Base-by-base conservation (phyloP, 2,888 invertebrate species). In the Drosophila differens region DNA sequence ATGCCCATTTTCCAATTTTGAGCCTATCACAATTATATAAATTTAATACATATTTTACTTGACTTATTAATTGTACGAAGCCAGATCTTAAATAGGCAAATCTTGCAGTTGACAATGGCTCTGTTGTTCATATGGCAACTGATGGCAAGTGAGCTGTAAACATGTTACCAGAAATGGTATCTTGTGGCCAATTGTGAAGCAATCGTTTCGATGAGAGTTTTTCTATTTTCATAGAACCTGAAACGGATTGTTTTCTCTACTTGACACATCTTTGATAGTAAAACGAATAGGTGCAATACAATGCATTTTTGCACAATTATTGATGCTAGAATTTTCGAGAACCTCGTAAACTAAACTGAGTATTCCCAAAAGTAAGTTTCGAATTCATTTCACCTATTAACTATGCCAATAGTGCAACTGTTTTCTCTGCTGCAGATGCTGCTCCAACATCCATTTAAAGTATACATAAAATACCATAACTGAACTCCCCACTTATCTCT, bases 1-100 rank as follows among this genome's bases (percentile, higher is more conserved):
- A 6, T 28, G 14, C 33, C 28, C 16, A 16, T 33, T 41, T n/a
- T 33, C n/a, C 35, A 16, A 28, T 58, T 44, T 7, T 14, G 28
- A 44, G 37, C 70, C 60, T 52, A 55, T 67, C 61, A 54, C 60
- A 53, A 68, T 41, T 51, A 44, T 57, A 68, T 61, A 64, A 63
- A 53, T 67, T 41, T 35, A 30, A 30, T 52, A 22, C 58, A 71
- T 57, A 32, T 60, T 49, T 64, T 59, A 22, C 22, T 37, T 54
- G 33, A 47, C 7, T 52, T 41, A 53, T 52, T 52, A 41, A 30
- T 68, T 30, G 35, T 0, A 19, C 9, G 4, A 4, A 25, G 25
- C 25, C 47, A 9, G 1, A 5, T 25, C 25, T 19, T 54, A 54
- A 35, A 10, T 35, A 16, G 25, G 0, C 47, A 47, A 25, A 25